These are phyloP conservation scores for Antheraea assamensis DNA, from an alignment of 2,888 invertebrate species.

Conservation along the genomic window DNA sequence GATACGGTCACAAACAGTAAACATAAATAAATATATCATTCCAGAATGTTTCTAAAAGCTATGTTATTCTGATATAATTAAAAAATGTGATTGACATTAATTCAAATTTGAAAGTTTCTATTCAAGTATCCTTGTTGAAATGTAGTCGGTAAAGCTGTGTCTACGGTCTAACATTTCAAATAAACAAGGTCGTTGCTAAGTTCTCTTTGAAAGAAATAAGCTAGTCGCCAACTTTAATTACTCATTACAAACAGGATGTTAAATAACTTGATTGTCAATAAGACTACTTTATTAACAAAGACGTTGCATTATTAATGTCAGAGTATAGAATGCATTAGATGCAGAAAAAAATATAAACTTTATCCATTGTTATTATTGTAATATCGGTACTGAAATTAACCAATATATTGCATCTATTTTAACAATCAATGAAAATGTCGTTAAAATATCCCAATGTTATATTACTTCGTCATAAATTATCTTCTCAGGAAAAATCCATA, in stretches of 20 bases:
- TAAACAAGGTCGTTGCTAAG: conserved; percentile 2
- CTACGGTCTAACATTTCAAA: not conserved
- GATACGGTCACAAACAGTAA: not conserved
- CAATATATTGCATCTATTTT: not conserved
- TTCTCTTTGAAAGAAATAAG: conserved; percentile 2
- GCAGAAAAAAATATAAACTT: no score
- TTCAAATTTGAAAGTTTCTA: not conserved
- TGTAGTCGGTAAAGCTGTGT: not conserved
- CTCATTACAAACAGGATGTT: conserved; percentile 24
- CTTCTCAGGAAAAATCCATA: not conserved
- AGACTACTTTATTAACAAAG: not conserved
- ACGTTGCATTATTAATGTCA: not conserved
- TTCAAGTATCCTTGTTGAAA: not conserved
- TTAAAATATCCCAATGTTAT: not conserved
- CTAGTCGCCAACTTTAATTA: conserved; percentile 22
- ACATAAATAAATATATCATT: not conserved
- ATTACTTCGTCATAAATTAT: not conserved
- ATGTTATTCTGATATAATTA: not conserved
- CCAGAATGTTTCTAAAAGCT: not conserved
- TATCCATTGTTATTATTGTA: no score
- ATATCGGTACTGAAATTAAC: not conserved
- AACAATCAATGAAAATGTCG: not conserved
- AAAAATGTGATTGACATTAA: not conserved
- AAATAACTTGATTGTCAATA: not conserved
- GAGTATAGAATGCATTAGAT: not conserved